These are phyloP conservation scores for Suncus etruscus DNA, from an alignment of 2,113 vertebrate species.

Conservation along the genomic window DNA sequence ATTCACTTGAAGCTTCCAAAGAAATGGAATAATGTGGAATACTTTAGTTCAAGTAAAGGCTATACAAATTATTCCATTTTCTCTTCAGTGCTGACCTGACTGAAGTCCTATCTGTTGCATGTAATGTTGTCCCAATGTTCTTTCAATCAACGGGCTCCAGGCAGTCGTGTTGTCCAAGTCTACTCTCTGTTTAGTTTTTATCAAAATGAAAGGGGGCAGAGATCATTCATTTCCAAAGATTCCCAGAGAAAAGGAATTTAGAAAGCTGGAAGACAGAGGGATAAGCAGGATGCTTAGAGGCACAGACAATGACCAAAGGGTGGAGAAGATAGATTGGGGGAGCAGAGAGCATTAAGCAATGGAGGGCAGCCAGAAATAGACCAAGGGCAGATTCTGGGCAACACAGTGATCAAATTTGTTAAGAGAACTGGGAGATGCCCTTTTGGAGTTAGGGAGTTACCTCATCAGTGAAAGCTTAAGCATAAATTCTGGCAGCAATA, in stretches of 20 bases:
- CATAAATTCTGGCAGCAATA: neutral
- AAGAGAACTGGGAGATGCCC: neutral
- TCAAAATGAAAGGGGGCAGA: neutral
- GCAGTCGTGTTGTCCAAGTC: neutral
- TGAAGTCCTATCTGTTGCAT: neutral
- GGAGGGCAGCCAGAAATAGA: neutral
- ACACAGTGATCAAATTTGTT: slow-evolving; percentile 36
- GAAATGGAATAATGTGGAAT: neutral
- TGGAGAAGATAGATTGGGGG: neutral
- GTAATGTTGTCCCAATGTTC: neutral
- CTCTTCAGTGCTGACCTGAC: neutral
- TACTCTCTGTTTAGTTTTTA: neutral
- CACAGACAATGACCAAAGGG: slow-evolving; percentile 20
- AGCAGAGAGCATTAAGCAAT: slow-evolving; percentile 39
- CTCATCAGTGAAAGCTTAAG: neutral
- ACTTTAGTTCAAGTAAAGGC: neutral
- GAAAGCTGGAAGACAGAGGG: neutral
- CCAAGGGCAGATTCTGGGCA: neutral
- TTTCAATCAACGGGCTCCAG: neutral
- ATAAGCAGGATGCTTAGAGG: neutral
- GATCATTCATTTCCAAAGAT: neutral
- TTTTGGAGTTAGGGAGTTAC: slow-evolving; percentile 11
- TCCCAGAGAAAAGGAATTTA: neutral
- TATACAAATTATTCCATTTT: neutral
- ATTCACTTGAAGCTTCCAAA: neutral